Base-by-base conservation (phyloP, 2,113 vertebrate genomes). In the Rhea pennata region DNA sequence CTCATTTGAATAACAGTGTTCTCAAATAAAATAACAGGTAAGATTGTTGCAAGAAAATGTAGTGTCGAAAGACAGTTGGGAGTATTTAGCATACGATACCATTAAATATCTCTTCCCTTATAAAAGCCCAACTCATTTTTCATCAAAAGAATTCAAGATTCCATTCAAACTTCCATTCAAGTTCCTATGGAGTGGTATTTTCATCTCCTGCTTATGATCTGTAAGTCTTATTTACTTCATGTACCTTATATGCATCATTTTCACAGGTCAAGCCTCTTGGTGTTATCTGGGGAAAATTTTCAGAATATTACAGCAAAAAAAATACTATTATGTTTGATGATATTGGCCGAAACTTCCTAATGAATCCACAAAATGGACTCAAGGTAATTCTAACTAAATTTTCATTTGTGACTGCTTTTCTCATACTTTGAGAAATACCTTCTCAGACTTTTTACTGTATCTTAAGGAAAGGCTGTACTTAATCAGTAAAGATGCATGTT, bases 261-360 rank as follows among this genome's bases (percentile, higher is more conserved):
- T 93, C 96, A 54, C 96, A 99, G 99, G 99, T 99, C 77, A 99
- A 99, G 93, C 99, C 99, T 53, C 98, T 99, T 79, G 99, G 99
- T 75, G 99, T 99, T 73, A 99, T 99, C 91, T 99, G 99, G 99
- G 99, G 99, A 74, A 99, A 99, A 97, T 99, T 99, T 93, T 98
- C 98, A 12, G 99, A 99, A 42, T 99, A 99, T 97, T 99, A 99
- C 98, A 99, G 97, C 98, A 99, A 99, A 97, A 99, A 99, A 97
- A 99, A 99, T 97, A 99, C 99, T 42, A 99, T 99, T 83, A 99
- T 99, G 99, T 99, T 99, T 98, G 99, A 99, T 88, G 99, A 99
- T 96, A 99, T 99, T 22, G 99, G 99, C 86, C 98, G 99, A 91
- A 99, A 99, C 98, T 99, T 99, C 97, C 98, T 99, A 64, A 99